Evolutionary conservation across 2,888 invertebrate genomes (phyloP), one percentile per base, ranked within the genome.

Genomic region (Patella pellucida): DNA sequence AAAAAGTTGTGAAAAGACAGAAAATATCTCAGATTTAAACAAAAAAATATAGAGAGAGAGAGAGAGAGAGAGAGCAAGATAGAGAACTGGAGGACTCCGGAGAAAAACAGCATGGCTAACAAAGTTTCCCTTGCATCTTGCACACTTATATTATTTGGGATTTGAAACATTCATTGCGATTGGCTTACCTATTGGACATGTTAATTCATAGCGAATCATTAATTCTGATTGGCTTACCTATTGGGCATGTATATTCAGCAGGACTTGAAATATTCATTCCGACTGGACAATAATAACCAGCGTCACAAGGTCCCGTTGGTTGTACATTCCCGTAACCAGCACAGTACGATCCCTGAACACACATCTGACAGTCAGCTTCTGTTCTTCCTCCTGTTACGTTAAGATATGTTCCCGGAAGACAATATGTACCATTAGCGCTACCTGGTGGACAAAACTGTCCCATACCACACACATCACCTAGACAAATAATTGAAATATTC

Each of bases 371-470:
- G 75, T 89, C 89, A 0, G 78, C 41, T 31, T 82, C 83, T 16
- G 75, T 52, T 51, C 79, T 76, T 15, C 84, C 85, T 7, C 88
- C 86, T 1, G 88, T 89, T n/a, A 85, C 83, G 75, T 86, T 85
- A 67, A 87, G 81, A 80, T 83, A 89, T 1, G 89, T 89, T 3
- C 88, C 88, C 11, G 88, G 89, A 16, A 88, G 89, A 78, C 90
- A 90, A 68, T 81, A 79, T 3, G 83, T 83, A 2, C 89, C 89
- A 62, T 78, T 82, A 3, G 83, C 19, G 68, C 87, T 88, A 12
- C 87, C 87, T 15, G 52, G 74, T 11, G 80, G 81, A 76, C 88
- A 88, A 80, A 81, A 88, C 68, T 85, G 82, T 71, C 88, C 88
- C 56, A 81, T 78, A n/a, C 85, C 84, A 72, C 88, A 88, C 0